Evolutionary conservation across 2,113 vertebrate genomes (phyloP), one percentile per base, ranked within the genome.

Genomic region (Progne subis): DNA sequence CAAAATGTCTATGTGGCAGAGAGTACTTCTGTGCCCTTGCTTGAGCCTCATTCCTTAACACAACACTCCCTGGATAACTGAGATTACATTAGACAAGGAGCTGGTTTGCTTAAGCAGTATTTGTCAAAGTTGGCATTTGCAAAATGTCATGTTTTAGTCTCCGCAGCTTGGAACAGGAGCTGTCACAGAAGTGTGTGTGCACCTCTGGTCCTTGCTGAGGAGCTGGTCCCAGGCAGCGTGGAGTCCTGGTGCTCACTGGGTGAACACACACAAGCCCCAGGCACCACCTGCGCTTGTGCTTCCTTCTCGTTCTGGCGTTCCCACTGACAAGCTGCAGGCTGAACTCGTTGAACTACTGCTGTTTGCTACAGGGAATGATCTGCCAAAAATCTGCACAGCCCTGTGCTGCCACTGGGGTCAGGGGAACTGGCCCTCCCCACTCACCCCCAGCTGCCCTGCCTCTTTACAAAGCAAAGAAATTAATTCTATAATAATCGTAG

Each of bases 401-500:
- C 61, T 19, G 15, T 60, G 53, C 53, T 60, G 53, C 53, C 4
- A 20, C 80, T 84, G 61, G 41, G 60, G 68, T 43, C 74, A 16
- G 50, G 71, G 80, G 65, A 87, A 24, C 32, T 0, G 29, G 61
- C 76, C 70, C 94, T 84, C 68, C 23, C 28, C 1, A 4, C 63
- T 76, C 37, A 13, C 34, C 56, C 49, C 25, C 12, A 43, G 91
- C 68, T 0, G 1, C 72, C 59, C 71, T 53, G 25, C 56, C 53
- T 92, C 61, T 56, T 76, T 74, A 56, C 44, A 91, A 94, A 96
- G 89, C 65, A 79, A 89, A 90, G 93, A 83, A 87, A 75, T 75
- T 55, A 88, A 72, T 95, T 92, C 71, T 84, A 5, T 88, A 87
- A 92, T 80, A 86, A 82, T 31, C 69, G 18, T 17, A 50, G 86